Evolutionary conservation across 35 echinoderm and acorn worm species (phyloP).

Genomic region (Diadema setosum): DNA sequence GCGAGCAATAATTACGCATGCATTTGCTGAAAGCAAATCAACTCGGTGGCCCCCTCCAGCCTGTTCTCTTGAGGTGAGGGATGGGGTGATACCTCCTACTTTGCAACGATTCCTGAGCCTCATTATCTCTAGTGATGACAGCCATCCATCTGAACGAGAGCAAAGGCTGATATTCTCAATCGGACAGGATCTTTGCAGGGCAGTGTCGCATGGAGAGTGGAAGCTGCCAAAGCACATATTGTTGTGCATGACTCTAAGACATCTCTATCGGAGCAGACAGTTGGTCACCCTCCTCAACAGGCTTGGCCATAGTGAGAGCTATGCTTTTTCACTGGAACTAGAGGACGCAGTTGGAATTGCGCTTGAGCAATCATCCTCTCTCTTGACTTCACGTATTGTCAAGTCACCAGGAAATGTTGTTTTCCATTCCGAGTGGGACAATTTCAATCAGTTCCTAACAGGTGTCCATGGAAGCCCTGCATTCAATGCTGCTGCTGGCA

Average conservation of each 20-base stretch:
- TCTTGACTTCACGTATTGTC: conserved; percentile 1
- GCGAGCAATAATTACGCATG: not conserved
- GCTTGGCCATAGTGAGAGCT: conserved; percentile 47
- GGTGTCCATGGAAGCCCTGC: conserved; percentile 19
- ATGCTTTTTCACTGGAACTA: conserved; percentile 27
- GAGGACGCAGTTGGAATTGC: conserved; percentile 8
- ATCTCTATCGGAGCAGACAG: conserved; percentile 55
- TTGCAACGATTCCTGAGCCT: not conserved
- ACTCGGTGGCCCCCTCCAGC: conserved; percentile 32
- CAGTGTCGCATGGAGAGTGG: conserved; percentile 54
- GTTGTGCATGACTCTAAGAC: conserved; percentile 38
- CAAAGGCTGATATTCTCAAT: not conserved
- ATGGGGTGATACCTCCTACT: not conserved
- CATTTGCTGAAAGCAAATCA: not conserved
- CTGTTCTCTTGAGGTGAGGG: not conserved
- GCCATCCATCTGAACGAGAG: not conserved
- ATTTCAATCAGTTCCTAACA: conserved; percentile 15
- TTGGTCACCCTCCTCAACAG: conserved; percentile 47
- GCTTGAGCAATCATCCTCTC: not conserved
- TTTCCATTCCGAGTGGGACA: conserved; percentile 19
- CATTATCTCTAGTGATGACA: not conserved
- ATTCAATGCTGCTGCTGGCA: not conserved
- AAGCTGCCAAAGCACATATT: conserved; percentile 86
- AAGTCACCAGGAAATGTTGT: not conserved
- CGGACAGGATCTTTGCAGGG: conserved; percentile 61